Evolutionary conservation across 2,888 invertebrate species (phyloP).

Genomic region (Tipula confusa): DNA sequence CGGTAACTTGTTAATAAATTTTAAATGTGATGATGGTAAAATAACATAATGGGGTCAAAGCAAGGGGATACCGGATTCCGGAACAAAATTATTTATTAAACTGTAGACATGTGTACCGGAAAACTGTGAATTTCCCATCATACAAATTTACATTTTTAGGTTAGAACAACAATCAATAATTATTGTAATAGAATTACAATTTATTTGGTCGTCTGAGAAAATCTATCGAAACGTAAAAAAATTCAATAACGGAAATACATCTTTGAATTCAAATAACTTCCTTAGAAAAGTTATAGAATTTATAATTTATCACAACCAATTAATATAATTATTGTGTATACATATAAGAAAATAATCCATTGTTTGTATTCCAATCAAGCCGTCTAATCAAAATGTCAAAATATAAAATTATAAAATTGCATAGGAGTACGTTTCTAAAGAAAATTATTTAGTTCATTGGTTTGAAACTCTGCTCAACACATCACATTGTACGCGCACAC

Average conservation of each 20-base stretch:
- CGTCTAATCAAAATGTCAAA: not conserved
- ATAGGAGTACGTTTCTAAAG: not conserved
- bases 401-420: not conserved
- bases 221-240: no score
- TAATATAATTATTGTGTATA: no score
- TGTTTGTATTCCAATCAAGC: not conserved
- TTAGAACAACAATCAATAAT: not conserved
- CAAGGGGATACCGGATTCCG: not conserved
- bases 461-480: not conserved
- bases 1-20: not conserved
- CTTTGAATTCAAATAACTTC: not conserved
- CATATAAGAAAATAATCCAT: not conserved
- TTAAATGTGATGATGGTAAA: not conserved
- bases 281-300: not conserved
- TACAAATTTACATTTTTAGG: not conserved
- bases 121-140: not conserved
- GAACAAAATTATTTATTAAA: not conserved
- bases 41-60: not conserved
- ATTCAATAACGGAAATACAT: not conserved
- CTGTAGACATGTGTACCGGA: not conserved
- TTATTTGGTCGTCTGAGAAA: not conserved
- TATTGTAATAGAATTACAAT: not conserved
- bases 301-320: slow-evolving; percentile 13
- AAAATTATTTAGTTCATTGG: not conserved
- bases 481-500: not conserved